These are phyloP conservation scores for Oreochromis spilurus DNA, from an alignment of 2,113 vertebrate species.

Conservation along the genomic window DNA sequence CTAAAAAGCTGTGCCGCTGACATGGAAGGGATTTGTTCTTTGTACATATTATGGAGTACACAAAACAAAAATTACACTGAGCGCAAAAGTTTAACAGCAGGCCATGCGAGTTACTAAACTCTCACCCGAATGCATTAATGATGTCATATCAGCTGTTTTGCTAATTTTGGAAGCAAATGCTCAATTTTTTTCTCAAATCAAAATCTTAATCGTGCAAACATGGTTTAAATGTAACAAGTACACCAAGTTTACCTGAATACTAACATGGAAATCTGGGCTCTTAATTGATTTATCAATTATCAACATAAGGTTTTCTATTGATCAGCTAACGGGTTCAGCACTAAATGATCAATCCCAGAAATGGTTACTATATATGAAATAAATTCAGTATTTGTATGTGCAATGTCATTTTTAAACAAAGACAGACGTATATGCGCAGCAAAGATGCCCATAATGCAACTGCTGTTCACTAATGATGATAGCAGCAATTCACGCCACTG, in stretches of 20 bases:
- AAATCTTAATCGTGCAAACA: background rate
- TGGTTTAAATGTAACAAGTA: background rate
- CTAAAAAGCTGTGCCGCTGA: conserved; percentile 31
- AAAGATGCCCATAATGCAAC: background rate
- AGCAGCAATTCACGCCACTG: background rate
- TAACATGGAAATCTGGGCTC: background rate
- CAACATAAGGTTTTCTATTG: background rate
- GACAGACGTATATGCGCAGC: background rate
- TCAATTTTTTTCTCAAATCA: background rate
- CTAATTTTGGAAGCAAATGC: background rate
- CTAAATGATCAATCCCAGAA: background rate
- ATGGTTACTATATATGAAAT: background rate
- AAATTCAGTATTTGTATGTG: background rate
- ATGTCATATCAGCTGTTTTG: background rate
- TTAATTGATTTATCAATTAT: background rate
- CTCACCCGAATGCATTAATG: background rate
- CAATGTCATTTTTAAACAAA: background rate
- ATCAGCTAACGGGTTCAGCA: background rate
- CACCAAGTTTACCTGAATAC: background rate
- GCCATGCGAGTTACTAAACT: background rate
- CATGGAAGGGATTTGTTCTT: conserved; percentile 38
- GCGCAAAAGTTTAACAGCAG: background rate
- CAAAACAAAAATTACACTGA: background rate
- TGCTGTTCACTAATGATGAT: background rate
- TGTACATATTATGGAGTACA: conserved; percentile 8